A percentile compares a stretch with the other conserved stretches of the same genome.
These are phyloP conservation scores for Hyperopisus bebe DNA, from an alignment of 2,113 vertebrate genomes.

Conservation along the genomic window DNA sequence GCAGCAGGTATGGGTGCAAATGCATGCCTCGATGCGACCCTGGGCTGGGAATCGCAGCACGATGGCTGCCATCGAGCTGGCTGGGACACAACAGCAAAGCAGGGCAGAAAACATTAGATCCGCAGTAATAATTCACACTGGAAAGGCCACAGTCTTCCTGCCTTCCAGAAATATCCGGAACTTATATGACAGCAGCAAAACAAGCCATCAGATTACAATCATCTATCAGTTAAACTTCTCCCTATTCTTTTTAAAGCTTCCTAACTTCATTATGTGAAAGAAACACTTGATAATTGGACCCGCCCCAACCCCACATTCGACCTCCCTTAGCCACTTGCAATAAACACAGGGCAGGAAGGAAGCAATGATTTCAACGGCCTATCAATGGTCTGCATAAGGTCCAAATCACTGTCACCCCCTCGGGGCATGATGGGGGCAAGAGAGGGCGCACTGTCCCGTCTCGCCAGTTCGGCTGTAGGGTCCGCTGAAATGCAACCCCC, in stretches of 20 bases:
- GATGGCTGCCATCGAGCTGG: background rate
- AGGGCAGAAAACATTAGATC: background rate
- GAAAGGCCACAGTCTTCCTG: background rate
- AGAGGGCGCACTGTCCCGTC: background rate
- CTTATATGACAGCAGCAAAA: background rate
- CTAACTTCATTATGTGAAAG: background rate
- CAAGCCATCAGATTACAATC: background rate
- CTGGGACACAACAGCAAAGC: background rate
- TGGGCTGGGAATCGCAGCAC: background rate
- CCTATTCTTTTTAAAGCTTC: background rate
- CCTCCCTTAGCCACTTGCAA: slow-evolving; percentile 5
- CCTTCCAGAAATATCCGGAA: background rate
- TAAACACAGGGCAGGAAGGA: slow-evolving; percentile 38
- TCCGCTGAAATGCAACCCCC: background rate
- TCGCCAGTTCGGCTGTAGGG: slow-evolving; percentile 23
- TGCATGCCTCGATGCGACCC: background rate
- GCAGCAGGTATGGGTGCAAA: background rate
- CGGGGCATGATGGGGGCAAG: slow-evolving; percentile 27
- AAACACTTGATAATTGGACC: background rate
- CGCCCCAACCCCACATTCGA: background rate
- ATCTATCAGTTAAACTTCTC: background rate
- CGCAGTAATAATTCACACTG: background rate
- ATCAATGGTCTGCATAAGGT: slow-evolving; percentile 21
- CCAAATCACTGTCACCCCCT: slow-evolving; percentile 23
- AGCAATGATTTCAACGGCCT: slow-evolving; percentile 34